Conservation (phyloP, 2,113 vertebrate species). For the Actenoides lindsayi region DNA sequence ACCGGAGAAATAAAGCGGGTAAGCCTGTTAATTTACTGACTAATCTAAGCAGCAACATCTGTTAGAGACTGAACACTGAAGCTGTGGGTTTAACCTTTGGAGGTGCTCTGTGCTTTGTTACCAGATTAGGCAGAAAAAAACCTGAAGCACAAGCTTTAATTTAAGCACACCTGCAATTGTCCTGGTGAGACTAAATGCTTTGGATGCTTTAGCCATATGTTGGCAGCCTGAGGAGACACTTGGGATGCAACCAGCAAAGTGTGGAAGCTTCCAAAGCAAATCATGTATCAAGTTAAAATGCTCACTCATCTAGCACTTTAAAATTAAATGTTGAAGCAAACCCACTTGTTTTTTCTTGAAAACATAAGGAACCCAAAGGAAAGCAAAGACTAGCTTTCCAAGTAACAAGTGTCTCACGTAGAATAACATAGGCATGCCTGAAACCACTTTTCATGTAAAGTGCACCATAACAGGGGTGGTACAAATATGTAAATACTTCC, state of each 20-base stretch:
- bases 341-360: not conserved
- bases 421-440: not conserved
- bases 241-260: not conserved
- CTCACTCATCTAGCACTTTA: not conserved
- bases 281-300: not conserved
- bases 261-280: not conserved
- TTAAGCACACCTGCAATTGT: not conserved
- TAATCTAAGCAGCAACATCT: not conserved
- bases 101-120: not conserved
- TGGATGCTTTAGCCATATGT: not conserved
- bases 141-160: not conserved
- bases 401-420: rapidly evolving
- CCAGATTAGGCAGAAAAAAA: not conserved
- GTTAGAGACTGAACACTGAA: not conserved
- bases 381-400: not conserved
- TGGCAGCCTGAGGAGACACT: not conserved
- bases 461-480: rapidly evolving
- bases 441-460: not conserved
- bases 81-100: not conserved
- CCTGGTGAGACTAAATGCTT: not conserved
- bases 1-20: not conserved
- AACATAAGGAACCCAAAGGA: not conserved
- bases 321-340: not conserved
- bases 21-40: not conserved
- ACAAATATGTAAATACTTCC: not conserved